Conservation (phyloP, 2,888 invertebrate species). For the Thera britannica region DNA sequence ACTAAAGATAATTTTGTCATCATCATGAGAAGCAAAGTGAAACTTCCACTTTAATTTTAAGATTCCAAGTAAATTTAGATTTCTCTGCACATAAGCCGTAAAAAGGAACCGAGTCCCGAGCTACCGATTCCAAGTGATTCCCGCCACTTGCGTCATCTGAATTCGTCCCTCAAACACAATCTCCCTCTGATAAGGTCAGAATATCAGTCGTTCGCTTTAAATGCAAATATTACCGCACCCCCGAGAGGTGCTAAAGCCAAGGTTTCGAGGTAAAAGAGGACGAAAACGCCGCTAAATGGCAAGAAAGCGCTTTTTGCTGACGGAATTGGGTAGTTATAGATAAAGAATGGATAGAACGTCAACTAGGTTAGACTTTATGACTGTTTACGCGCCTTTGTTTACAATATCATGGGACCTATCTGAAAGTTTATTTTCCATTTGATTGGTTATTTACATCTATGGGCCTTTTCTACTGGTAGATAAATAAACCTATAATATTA, state of each 20-base stretch:
- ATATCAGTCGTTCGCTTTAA: conserved; percentile 83
- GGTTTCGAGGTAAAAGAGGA: conserved; percentile 80
- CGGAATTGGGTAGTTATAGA: conserved; percentile 76
- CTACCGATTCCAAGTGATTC: conserved; percentile 55
- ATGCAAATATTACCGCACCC: conserved; percentile 83
- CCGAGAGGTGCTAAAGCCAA: conserved; percentile 79
- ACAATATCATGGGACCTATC: conserved; percentile 23
- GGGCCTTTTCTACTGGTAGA: not conserved
- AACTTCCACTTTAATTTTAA: conserved; percentile 20
- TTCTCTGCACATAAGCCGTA: conserved; percentile 51
- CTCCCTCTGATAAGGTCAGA: conserved; percentile 80
- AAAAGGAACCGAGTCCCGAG: conserved; percentile 44
- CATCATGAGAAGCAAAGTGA: conserved; percentile 1
- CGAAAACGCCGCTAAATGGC: conserved; percentile 79
- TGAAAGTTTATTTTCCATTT: conserved; percentile 18
- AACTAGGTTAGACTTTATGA: conserved; percentile 52
- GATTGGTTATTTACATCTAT: conserved; percentile 16
- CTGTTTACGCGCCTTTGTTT: conserved; percentile 34
- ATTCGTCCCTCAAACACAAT: conserved; percentile 77
- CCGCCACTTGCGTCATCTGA: conserved; percentile 68
- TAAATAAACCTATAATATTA: not conserved
- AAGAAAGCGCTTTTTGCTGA: conserved; percentile 78
- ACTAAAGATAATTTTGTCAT: too few relatives aligned
- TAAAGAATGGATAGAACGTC: conserved; percentile 74
- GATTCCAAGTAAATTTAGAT: conserved; percentile 42